Evolutionary conservation across 2,797 vertebrate genomes (phyloP).

Genomic region (Myotis myotis): DNA sequence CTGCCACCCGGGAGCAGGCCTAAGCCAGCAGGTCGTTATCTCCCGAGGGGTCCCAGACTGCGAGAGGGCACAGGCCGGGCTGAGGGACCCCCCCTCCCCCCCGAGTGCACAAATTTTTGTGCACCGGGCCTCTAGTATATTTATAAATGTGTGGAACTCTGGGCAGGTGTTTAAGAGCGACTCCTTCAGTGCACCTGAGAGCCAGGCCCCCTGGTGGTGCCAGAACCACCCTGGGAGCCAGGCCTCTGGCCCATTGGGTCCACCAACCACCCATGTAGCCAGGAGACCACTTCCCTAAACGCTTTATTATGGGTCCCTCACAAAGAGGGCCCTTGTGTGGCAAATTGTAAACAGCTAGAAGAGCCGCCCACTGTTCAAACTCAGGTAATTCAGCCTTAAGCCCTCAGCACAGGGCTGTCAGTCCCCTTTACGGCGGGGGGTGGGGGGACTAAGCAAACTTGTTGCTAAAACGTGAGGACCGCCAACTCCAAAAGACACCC

Average conservation of each 20-base stretch:
- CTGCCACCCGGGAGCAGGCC: too few relatives aligned
- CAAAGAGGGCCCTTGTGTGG: background rate
- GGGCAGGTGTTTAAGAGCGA: too few relatives aligned
- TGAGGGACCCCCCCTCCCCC: too few relatives aligned
- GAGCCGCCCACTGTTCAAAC: background rate
- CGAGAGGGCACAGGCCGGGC: too few relatives aligned
- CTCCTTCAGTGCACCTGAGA: background rate
- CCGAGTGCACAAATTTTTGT: too few relatives aligned
- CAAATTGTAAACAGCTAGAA: background rate
- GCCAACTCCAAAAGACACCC: background rate
- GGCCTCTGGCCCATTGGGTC: accelerated
- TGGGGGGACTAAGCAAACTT: too few relatives aligned
- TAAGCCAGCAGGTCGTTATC: too few relatives aligned
- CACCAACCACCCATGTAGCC: background rate
- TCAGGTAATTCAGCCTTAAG: too few relatives aligned
- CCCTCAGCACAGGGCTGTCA: background rate
- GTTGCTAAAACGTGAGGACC: background rate
- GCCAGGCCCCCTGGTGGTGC: background rate
- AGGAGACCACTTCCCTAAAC: background rate
- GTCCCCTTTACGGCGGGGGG: background rate
- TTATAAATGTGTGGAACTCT: background rate
- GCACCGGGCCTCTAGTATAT: too few relatives aligned
- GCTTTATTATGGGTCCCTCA: too few relatives aligned
- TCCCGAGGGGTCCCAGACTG: too few relatives aligned
- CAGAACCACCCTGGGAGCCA: background rate